Evolutionary conservation across 2,888 invertebrate genomes (phyloP).

Genomic region (Hyles lineata): DNA sequence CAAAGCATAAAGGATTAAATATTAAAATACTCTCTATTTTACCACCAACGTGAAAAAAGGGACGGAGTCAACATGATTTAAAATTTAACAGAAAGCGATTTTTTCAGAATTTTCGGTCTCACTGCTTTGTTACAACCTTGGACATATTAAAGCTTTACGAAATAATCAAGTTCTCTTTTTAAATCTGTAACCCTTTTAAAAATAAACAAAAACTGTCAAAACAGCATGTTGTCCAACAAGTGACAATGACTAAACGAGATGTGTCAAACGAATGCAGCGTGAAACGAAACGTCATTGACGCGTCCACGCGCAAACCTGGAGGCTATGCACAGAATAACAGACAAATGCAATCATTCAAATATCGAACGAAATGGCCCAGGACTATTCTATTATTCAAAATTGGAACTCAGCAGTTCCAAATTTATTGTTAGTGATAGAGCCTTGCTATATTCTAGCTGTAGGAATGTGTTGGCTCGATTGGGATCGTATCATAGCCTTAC

Average conservation of each 20-base stretch:
- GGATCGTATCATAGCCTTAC: no score
- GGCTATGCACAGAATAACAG: conserved; percentile 2
- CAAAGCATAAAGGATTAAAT: no score
- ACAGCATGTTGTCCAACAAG: not conserved
- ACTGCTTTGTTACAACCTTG: no score
- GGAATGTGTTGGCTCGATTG: no score
- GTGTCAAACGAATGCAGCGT: conserved; percentile 11
- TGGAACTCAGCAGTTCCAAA: not conserved
- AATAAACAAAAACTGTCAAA: not conserved
- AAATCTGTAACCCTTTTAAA: not conserved
- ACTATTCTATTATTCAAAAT: conserved; percentile 5
- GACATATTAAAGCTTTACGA: no score
- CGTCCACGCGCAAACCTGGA: conserved; percentile 30
- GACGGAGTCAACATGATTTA: no score
- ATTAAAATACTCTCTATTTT: no score
- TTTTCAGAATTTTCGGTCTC: no score
- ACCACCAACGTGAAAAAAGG: no score
- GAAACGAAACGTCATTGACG: conserved; percentile 27
- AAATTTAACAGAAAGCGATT: no score
- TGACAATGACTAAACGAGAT: not conserved
- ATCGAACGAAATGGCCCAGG: conserved; percentile 28
- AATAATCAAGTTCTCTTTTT: not conserved
- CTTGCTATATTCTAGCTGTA: no score
- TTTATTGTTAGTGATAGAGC: not conserved
- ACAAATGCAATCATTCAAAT: conserved; percentile 27